These are phyloP conservation scores for Stenichneumon culpator DNA, from an alignment of 2,888 invertebrate genomes.

Conservation along the genomic window DNA sequence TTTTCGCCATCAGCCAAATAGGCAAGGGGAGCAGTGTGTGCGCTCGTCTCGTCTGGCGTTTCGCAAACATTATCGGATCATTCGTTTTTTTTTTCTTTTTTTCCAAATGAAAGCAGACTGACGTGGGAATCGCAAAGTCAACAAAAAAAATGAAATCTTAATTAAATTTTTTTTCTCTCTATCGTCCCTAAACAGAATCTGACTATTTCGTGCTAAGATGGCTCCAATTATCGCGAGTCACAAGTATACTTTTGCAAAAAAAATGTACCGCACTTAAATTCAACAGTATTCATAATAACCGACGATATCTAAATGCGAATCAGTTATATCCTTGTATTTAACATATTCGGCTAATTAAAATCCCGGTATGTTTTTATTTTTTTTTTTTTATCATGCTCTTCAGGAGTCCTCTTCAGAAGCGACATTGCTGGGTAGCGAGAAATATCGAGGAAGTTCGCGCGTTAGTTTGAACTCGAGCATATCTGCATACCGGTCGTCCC, in stretches of 20 bases:
- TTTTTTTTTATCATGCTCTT: not conserved
- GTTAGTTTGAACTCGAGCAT: slow-evolving; percentile 39
- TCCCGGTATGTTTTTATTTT: not conserved
- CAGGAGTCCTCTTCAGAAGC: not conserved
- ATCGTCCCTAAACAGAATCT: not conserved
- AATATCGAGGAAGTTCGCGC: slow-evolving; percentile 2
- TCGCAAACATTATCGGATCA: slow-evolving; percentile 52
- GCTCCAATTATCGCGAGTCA: no score
- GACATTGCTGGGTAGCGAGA: slow-evolving; percentile 1
- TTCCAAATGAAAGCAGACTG: not conserved
- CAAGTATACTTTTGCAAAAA: not conserved
- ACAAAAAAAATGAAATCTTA: not conserved
- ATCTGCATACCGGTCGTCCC: slow-evolving; percentile 43
- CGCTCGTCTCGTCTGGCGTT: slow-evolving; percentile 13
- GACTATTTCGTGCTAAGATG: no score
- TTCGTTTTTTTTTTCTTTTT: slow-evolving; percentile 14
- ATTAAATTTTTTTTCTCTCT: not conserved
- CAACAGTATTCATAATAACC: not conserved
- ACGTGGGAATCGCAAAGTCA: not conserved
- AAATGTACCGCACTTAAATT: not conserved
- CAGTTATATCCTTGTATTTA: not conserved
- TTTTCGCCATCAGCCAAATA: slow-evolving; percentile 41
- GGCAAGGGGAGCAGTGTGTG: not conserved
- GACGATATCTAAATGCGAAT: not conserved
- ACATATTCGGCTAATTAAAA: not conserved